These are phyloP conservation scores for Anadara kagoshimensis DNA, from an alignment of 1,140 invertebrate species.

Conservation along the genomic window DNA sequence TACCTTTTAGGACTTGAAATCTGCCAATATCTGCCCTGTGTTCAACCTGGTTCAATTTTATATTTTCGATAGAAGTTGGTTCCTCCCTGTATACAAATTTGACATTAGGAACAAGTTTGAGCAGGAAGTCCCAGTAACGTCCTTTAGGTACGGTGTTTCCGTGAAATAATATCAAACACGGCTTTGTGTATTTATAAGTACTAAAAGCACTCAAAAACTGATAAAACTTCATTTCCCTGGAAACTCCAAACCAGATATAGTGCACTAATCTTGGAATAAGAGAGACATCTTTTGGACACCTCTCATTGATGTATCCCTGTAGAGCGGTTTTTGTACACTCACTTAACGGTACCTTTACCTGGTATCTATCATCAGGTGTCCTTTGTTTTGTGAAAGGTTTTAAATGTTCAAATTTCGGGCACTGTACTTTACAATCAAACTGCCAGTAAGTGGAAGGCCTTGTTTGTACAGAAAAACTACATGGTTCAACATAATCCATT, in stretches of 20 bases:
- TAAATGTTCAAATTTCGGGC: too few relatives aligned
- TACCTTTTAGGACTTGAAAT: constrained; percentile 35
- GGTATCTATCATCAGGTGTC: too few relatives aligned
- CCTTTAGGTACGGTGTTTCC: constrained; percentile 39
- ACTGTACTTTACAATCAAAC: too few relatives aligned
- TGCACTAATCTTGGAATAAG: constrained; percentile 33
- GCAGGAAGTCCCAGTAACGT: constrained; percentile 35
- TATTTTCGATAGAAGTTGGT: constrained; percentile 26
- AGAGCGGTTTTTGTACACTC: too few relatives aligned
- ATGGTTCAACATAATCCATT: too few relatives aligned
- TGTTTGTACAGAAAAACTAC: too few relatives aligned
- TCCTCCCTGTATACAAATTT: constrained; percentile 28
- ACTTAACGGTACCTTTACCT: too few relatives aligned
- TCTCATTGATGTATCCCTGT: constrained; percentile 40
- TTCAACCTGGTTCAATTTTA: constrained; percentile 25
- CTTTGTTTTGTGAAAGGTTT: too few relatives aligned
- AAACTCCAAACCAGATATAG: constrained; percentile 23
- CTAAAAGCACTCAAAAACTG: constrained; percentile 24
- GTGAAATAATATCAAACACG: constrained; percentile 49
- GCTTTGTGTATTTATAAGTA: constrained; percentile 24
- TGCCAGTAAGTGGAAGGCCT: too few relatives aligned
- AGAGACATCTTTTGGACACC: background rate
- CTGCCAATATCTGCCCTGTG: constrained; percentile 45
- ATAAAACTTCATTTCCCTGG: constrained; percentile 8
- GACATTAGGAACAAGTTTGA: constrained; percentile 31